Conservation (phyloP, 2,888 invertebrate species). For the Eulithis prunata region DNA sequence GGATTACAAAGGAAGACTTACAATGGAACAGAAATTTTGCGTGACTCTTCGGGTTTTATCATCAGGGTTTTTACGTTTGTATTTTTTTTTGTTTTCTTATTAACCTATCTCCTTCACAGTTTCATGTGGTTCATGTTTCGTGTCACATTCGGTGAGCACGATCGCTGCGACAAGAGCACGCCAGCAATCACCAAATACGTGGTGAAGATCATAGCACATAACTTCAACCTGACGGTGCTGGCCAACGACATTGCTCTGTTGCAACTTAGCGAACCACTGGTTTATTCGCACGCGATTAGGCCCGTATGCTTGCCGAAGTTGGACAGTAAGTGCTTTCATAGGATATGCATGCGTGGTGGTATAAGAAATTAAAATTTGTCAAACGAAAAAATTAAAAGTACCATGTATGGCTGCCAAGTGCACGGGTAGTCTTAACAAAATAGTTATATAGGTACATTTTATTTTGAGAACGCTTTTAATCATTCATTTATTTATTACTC, state of each 20-base stretch:
- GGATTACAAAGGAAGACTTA: too few relatives aligned
- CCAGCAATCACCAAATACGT: constrained; percentile 89
- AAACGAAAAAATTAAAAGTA: too few relatives aligned
- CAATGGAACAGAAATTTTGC: too few relatives aligned
- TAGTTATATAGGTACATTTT: too few relatives aligned
- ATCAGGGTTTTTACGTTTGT: too few relatives aligned
- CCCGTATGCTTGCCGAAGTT: constrained; percentile 91
- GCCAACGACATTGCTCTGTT: constrained; percentile 93
- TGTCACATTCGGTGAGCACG: constrained; percentile 94
- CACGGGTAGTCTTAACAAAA: too few relatives aligned
- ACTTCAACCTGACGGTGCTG: constrained; percentile 92
- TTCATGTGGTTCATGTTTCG: constrained; percentile 97
- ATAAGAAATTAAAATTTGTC: too few relatives aligned
- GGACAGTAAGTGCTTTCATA: constrained; percentile 71
- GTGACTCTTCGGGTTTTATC: too few relatives aligned
- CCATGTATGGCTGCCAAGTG: too few relatives aligned
- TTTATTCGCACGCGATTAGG: constrained; percentile 89
- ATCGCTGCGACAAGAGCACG: constrained; percentile 88
- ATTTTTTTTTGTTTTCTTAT: too few relatives aligned
- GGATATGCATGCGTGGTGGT: neutral
- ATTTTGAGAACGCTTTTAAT: too few relatives aligned
- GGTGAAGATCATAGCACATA: constrained; percentile 88
- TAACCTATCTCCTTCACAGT: constrained; percentile 67
- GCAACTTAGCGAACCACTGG: constrained; percentile 89
- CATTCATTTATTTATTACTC: too few relatives aligned